Evolutionary conservation across 2,113 vertebrate species (phyloP).

Genomic region (Crotalus tigris): DNA sequence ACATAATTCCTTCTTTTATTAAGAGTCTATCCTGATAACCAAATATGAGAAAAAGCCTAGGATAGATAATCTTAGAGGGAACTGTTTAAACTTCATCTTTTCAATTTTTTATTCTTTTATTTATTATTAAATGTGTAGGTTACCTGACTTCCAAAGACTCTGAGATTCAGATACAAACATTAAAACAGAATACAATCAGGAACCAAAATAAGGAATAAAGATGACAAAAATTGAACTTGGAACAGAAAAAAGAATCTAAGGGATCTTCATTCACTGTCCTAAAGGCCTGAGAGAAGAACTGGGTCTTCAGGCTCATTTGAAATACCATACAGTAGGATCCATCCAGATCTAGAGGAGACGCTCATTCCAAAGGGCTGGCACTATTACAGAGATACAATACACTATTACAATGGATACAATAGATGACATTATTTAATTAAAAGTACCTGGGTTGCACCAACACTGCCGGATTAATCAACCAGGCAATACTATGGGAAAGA

Average conservation of each 20-base stretch:
- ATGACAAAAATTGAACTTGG: neutral
- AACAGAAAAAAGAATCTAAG: neutral
- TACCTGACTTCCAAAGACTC: neutral
- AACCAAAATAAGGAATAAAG: neutral
- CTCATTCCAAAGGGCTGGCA: neutral
- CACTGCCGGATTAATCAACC: neutral
- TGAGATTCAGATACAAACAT: neutral
- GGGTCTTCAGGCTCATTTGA: neutral
- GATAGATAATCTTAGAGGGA: neutral
- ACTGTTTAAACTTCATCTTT: neutral
- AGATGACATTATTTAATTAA: neutral
- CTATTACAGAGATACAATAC: neutral
- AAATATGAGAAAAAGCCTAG: neutral
- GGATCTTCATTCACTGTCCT: neutral
- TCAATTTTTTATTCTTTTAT: neutral
- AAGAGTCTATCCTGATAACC: neutral
- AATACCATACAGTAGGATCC: neutral
- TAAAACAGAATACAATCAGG: neutral
- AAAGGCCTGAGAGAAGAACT: neutral
- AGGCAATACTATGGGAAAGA: neutral
- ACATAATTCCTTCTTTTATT: constrained; percentile 30
- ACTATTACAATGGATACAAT: neutral
- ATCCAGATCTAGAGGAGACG: neutral
- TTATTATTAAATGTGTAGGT: neutral
- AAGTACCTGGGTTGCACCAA: neutral